Evolutionary conservation across 2,797 vertebrate species (phyloP), one percentile per base, ranked within the genome.

Genomic region (Momotus momota): DNA sequence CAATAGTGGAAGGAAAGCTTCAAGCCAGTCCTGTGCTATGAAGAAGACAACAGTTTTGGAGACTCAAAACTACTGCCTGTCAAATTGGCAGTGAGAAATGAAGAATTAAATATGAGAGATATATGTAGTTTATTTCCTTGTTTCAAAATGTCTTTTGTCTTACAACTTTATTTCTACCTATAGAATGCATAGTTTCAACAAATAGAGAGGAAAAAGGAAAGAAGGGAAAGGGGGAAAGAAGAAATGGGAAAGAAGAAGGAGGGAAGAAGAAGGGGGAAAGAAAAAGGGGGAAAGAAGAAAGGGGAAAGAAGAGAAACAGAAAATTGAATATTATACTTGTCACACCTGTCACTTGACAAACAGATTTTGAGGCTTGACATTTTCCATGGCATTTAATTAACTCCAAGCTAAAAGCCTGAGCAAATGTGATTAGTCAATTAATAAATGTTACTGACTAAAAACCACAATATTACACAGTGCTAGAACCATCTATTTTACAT

Each of bases 381-480:
- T 94, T 94, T 86, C n/a, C 46, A 31, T 79, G 45, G 14, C 15
- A 18, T 64, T 69, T 86, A 89, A 96, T 91, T 92, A 61, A 95
- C 22, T 86, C 2, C 33, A 78, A 11, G 12, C 49, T 95, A 91
- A 94, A 88, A 81, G 46, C 17, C 82, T 54, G 10, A 91, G 13
- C 12, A 82, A 69, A 91, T 52, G 61, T 77, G 26, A 67, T 87
- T 64, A 18, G 41, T 82, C 62, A 79, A 62, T 87, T 94, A 92
- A 73, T 78, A 95, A 89, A 92, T 90, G 51, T 23, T 86, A 41
- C 66, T 83, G 40, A 69, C 74, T 86, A 89, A 64, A 52, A 93
- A 94, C 48, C 6, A 8, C n/a, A 57, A 13, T 40, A 66, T 49
- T 57, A 23, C 38, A 64, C 33, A 38, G 10, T 54, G 8, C 14